These are phyloP conservation scores for Poeciliopsis retropinna DNA, from an alignment of 2,113 vertebrate species.

Conservation along the genomic window DNA sequence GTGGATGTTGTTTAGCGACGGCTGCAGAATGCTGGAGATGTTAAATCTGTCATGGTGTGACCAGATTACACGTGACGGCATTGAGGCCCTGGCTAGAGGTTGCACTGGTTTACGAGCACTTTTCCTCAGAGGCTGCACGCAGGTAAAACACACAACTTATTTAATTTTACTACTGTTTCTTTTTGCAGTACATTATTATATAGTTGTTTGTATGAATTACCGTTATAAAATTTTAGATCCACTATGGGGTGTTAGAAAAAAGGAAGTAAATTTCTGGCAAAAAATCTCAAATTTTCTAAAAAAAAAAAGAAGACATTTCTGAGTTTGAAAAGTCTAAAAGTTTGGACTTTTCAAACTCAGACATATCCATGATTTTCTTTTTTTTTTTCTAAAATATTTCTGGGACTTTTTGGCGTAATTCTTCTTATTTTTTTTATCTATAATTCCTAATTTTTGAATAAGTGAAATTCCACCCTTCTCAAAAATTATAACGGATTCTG, in stretches of 20 bases:
- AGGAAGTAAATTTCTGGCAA: no score
- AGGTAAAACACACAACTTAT: constrained; percentile 76
- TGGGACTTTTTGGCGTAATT: no score
- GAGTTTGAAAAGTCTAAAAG: no score
- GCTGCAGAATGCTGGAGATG: constrained; percentile 90
- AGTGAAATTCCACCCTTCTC: not conserved
- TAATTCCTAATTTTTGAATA: not conserved
- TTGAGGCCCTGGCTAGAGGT: constrained; percentile 91
- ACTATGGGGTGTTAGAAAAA: no score
- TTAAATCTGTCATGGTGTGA: constrained; percentile 95
- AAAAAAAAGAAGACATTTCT: no score
- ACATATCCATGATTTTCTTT: no score
- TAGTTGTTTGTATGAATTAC: no score
- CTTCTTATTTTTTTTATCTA: not conserved
- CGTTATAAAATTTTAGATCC: no score
- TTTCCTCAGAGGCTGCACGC: constrained; percentile 92
- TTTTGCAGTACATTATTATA: not conserved
- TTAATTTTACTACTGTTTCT: not conserved
- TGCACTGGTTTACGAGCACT: constrained; percentile 87
- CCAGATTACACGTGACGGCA: constrained; percentile 91
- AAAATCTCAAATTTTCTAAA: no score
- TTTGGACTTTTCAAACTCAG: no score
- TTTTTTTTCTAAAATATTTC: no score
- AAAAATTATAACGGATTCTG: no score
- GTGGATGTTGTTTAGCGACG: constrained; percentile 78